Evolutionary conservation across 2,888 invertebrate species (phyloP), one percentile per base, ranked within the genome.

Genomic region (Clanis bilineata): DNA sequence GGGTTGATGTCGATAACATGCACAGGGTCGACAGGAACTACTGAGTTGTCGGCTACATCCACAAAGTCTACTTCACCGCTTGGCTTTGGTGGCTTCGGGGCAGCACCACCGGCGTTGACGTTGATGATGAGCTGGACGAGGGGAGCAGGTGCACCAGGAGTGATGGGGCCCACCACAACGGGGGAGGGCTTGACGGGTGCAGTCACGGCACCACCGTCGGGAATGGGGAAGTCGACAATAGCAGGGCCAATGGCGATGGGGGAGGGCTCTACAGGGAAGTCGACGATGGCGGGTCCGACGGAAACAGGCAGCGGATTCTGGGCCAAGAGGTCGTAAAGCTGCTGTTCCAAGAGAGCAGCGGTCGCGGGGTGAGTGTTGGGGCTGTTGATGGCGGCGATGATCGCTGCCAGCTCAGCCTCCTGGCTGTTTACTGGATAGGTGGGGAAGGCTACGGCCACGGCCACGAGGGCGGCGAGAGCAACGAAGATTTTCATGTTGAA

Each of bases 341-440:
- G 76, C 36, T 77, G 66, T 25, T 81, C 77, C 15, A 83, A 72
- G 12, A 78, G 70, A n/a, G 62, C 68, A 25, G 76, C 82, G 72
- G 82, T 81, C 62, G 77, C 79, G 45, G 83, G 82, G 76, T 82
- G 78, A 54, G 84, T 82, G 77, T 61, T 79, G 62, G 84, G 83
- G 74, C 79, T 81, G 57, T 79, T 60, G 75, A 83, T 83, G 56
- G 84, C 83, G n/a, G 76, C 78, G 6, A 84, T 55, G 61, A 83
- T 79, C 22, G 76, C 77, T 47, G 74, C 74, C 22, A 82, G 4
- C 65, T 77, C 69, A 7, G 71, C 65, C 0, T 58, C 6, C n/a
- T 65, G 66, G 38, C 60, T 36, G 56, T 51, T 36, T 4, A 58
- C 23, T 10, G 79, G 79, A 62, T 75, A 76, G 58, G 68, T 18